Evolutionary conservation across 1,140 invertebrate species (phyloP).

Genomic region (Heliconius himera): DNA sequence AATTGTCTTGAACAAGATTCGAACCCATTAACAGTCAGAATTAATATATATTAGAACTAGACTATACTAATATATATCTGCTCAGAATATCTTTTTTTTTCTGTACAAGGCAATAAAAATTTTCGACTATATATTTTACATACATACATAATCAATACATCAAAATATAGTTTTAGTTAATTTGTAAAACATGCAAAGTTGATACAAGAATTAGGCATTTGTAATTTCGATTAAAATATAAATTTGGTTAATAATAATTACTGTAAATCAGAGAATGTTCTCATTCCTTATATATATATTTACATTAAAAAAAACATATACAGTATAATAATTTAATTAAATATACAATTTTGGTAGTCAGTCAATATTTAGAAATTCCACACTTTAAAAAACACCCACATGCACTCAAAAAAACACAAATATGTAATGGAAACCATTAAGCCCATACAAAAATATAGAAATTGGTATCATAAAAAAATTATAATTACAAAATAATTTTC

Average conservation of each 20-base stretch:
- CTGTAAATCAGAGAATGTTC: not conserved
- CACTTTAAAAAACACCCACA: not conserved
- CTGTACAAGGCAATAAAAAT: not conserved
- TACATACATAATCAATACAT: not conserved
- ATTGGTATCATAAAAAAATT: constrained; percentile 67
- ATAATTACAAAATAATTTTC: no score
- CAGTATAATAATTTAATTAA: no score
- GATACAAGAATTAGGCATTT: not conserved
- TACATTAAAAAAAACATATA: no score
- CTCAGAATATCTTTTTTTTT: not conserved
- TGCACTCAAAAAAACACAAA: not conserved
- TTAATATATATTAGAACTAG: not conserved
- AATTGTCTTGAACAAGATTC: not conserved
- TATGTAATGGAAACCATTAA: not conserved
- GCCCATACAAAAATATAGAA: not conserved
- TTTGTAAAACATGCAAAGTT: not conserved
- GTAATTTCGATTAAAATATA: not conserved
- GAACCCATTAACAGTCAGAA: not conserved
- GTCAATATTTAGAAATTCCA: not conserved
- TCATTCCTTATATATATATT: no score
- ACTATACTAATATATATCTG: no score
- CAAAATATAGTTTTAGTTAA: not conserved
- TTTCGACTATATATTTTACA: no score
- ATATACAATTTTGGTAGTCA: no score
- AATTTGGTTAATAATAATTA: not conserved